Percentiles rank a stretch among this genome's conserved stretches.
phyloP scores from a whole-genome alignment of 2,888 invertebrate species.

The Pyrrhia umbra region DNA sequence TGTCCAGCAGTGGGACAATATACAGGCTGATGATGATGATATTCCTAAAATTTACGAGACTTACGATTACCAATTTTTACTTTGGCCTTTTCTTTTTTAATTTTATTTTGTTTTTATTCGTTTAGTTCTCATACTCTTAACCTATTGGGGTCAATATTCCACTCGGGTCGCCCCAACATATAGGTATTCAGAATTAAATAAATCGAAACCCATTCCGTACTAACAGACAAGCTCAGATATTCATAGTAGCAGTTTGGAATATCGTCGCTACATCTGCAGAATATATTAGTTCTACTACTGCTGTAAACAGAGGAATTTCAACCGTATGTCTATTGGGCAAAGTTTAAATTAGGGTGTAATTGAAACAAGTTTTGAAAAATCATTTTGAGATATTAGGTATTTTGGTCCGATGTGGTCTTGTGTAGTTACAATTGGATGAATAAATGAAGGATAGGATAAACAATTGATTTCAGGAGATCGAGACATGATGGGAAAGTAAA shows the following conservation, averaged over 20 bases:
- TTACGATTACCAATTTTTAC: neutral
- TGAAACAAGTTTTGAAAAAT: constrained; percentile 43
- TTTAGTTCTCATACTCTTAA: constrained; percentile 19
- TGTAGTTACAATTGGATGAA: constrained; percentile 38
- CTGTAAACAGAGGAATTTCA: constrained; percentile 16
- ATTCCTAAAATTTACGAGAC: too few relatives aligned
- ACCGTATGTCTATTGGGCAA: constrained; percentile 16
- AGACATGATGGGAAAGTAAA: neutral
- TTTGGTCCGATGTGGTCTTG: constrained; percentile 38
- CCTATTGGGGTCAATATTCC: constrained; percentile 45
- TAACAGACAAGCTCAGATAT: constrained; percentile 63
- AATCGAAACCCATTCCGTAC: constrained; percentile 57
- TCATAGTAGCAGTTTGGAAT: constrained; percentile 68
- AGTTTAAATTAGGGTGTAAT: constrained; percentile 23
- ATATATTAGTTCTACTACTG: constrained; percentile 60
- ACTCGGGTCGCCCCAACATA: constrained; percentile 39
- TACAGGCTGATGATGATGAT: too few relatives aligned
- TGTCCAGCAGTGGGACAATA: too few relatives aligned
- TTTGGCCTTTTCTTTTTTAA: neutral
- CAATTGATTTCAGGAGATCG: neutral
- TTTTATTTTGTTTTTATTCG: constrained; percentile 13
- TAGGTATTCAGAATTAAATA: constrained; percentile 63
- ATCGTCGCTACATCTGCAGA: constrained; percentile 63
- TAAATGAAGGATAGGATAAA: constrained; percentile 25
- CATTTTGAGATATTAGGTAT: constrained; percentile 49